These are phyloP conservation scores for Atta colombica DNA, from an alignment of 1,140 invertebrate genomes.

Conservation along the genomic window DNA sequence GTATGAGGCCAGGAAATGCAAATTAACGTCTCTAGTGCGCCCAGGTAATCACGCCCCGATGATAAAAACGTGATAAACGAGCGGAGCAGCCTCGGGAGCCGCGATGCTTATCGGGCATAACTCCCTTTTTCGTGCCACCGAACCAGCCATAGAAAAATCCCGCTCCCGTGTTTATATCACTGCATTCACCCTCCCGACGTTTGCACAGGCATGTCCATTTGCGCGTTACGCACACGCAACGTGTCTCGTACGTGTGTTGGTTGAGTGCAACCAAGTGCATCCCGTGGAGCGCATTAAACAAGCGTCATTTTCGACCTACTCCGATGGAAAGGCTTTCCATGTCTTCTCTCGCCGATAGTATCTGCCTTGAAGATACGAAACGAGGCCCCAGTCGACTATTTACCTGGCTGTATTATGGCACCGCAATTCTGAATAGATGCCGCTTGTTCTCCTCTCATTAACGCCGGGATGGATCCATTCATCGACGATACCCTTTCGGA, in stretches of 20 bases:
- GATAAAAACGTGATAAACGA: conserved; percentile 79
- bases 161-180: conserved; percentile 56
- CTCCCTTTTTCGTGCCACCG: conserved; percentile 67
- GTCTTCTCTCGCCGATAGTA: conserved; percentile 53
- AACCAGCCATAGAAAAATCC: conserved; percentile 70
- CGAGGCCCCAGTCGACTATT: conserved; percentile 34
- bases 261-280: conserved; percentile 63
- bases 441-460: conserved; percentile 74
- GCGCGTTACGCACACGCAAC: neutral
- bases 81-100: conserved; percentile 56
- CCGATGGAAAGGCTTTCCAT: conserved; percentile 53
- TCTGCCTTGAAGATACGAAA: conserved; percentile 59
- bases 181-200: conserved; percentile 54
- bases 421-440: conserved; percentile 60
- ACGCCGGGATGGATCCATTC: conserved; percentile 71
- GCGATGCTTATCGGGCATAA: conserved; percentile 72
- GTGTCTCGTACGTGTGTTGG: conserved; percentile 21
- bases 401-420: conserved; percentile 66
- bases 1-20: conserved; percentile 74
- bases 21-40: conserved; percentile 74
- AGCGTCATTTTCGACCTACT: conserved; percentile 62
- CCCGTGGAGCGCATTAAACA: conserved; percentile 61
- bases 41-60: conserved; percentile 75
- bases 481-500: conserved; percentile 36
- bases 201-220: conserved; percentile 21